phyloP scores from a whole-genome alignment of 2,113 vertebrate genomes.

The Callopanchax toddi region DNA sequence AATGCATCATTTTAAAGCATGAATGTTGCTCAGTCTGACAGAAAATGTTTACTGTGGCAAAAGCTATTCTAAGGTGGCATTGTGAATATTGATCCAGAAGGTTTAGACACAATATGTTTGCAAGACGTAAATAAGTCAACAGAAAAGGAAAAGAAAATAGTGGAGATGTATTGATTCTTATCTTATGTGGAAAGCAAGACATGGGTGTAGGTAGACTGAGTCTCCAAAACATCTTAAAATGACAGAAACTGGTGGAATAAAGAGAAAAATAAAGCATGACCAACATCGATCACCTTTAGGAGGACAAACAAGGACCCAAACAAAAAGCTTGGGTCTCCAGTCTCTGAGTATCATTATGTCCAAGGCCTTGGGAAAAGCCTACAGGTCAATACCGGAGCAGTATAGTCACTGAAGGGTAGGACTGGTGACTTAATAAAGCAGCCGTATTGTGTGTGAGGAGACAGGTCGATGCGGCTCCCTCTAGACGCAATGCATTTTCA shows the following conservation, averaged over 20 bases:
- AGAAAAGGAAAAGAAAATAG: constrained; percentile 35
- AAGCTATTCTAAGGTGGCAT: constrained; percentile 35
- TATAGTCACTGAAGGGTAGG: constrained; percentile 41
- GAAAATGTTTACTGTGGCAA: constrained; percentile 54
- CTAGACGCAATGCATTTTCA: constrained; percentile 76
- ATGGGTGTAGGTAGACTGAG: constrained; percentile 36
- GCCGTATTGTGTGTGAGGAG: constrained; percentile 70
- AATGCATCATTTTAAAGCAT: constrained; percentile 56
- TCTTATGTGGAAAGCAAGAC: constrained; percentile 42
- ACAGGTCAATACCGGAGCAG: constrained; percentile 69
- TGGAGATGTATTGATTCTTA: constrained; percentile 50
- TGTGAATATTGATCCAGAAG: constrained; percentile 59
- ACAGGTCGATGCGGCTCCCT: constrained; percentile 73
- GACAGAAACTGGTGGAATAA: constrained; percentile 27
- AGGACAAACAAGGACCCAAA: constrained; percentile 63
- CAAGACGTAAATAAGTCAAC: constrained; percentile 47
- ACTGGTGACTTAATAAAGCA: constrained; percentile 74
- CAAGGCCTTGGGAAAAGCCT: constrained; percentile 70
- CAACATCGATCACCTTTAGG: constrained; percentile 64
- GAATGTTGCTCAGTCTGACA: constrained; percentile 42
- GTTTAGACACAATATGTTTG: constrained; percentile 42
- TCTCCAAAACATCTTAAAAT: constrained; percentile 35
- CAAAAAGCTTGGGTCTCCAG: constrained; percentile 47
- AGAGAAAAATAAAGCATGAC: constrained; percentile 19
- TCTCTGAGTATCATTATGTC: constrained; percentile 64